Base-by-base conservation (phyloP, 1,140 invertebrate genomes). In the Chironomus tepperi region DNA sequence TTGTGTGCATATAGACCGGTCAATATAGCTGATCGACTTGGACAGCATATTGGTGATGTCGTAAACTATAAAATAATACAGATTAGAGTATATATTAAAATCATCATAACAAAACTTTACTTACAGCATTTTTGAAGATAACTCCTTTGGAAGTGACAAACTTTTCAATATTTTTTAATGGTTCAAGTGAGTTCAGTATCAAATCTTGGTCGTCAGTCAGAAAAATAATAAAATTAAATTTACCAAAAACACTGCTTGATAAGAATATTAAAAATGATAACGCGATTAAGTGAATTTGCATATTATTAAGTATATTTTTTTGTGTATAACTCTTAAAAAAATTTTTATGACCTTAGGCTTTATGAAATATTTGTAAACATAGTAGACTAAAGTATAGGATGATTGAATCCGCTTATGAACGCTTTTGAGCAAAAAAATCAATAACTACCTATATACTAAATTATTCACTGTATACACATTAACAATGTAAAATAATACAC, bases 201-300 rank as follows among this genome's bases (percentile, higher is more conserved):
- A 88, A 83, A 85, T 96, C 94, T 81, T 95, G 92, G 85, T 96
- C 94, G 83, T 96, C 94, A 12, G 91, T 93, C 73, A 96, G 77
- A 72, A 96, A 86, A 57, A 96, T 79, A 47, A 96, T 84, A 77
- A 96, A 90, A 82, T 96, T 96, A 47, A 91, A 86, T 79, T 77
- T 81, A 24, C 76, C 12, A 12, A 57, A n/a, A 57, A n/a, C 47
- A 12, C 47, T 9, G 5, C 3, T 12, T 15, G n/a, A 57, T n/a
- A n/a, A 15, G 12, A 57, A n/a, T n/a, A 57, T n/a, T 57, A 57
- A 57, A 57, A 57, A 12, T 57, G 12, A 57, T 57, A 57, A 34
- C 24, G 24, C 24, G 12, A 57, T n/a, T 12, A 57, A 57, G 15
- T 12, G n/a, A n/a, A 57, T 57, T 57, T 34, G 24, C 47, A 57